These are phyloP conservation scores for Malurus melanocephalus DNA, from an alignment of 2,113 vertebrate genomes.

Conservation along the genomic window DNA sequence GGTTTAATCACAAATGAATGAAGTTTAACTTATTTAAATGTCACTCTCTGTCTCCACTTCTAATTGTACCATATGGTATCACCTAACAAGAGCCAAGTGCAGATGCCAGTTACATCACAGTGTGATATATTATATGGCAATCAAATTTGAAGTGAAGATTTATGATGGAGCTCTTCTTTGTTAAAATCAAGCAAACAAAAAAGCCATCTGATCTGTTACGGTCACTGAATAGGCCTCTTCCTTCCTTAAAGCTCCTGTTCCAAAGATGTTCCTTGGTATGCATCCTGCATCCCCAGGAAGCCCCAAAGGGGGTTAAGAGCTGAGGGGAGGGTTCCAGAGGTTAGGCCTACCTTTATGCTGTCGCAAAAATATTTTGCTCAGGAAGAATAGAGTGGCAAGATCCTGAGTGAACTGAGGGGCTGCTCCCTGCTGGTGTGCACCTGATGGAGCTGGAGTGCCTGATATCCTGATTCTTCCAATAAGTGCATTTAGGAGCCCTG, in stretches of 20 bases:
- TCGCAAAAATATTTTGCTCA: neutral
- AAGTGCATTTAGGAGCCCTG: neutral
- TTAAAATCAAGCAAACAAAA: constrained; percentile 43
- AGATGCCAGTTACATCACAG: constrained; percentile 35
- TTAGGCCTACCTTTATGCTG: neutral
- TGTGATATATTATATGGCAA: constrained; percentile 51
- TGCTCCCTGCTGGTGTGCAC: neutral
- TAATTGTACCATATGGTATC: constrained; percentile 51
- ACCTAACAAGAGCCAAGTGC: constrained; percentile 37
- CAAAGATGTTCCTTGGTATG: neutral
- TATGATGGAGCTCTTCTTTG: constrained; percentile 30
- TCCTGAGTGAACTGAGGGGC: neutral
- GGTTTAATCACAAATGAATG: neutral
- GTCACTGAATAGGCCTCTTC: neutral
- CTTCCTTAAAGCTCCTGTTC: neutral
- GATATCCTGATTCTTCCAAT: neutral
- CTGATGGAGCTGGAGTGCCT: neutral
- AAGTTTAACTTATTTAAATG: constrained; percentile 31
- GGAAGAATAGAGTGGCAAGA: neutral
- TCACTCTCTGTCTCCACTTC: neutral
- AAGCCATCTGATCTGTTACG: neutral
- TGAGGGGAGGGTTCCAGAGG: neutral
- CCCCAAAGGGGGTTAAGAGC: neutral
- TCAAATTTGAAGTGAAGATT: constrained; percentile 52
- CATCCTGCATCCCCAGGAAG: neutral